Conservation (phyloP, 1,140 invertebrate species). For the Batillaria attramentaria region DNA sequence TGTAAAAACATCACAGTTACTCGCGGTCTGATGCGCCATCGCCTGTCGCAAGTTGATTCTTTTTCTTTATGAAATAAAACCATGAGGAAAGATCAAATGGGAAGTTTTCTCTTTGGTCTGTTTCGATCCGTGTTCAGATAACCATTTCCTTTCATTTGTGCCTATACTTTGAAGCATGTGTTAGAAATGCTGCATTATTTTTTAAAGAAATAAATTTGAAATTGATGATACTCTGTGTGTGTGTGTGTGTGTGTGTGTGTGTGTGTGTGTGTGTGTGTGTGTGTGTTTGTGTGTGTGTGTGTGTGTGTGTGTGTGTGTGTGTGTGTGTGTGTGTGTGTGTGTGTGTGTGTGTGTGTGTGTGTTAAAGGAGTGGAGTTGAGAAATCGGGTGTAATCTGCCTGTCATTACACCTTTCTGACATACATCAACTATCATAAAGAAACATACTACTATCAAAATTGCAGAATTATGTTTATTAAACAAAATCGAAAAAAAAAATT, state of each 20-base stretch:
- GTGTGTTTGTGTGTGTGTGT: conserved; percentile 3
- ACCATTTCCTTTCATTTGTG: neutral
- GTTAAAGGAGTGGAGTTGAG: no score
- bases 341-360: conserved; percentile 15
- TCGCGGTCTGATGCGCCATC: no score
- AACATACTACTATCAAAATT: no score
- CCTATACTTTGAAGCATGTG: neutral
- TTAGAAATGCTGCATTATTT: neutral
- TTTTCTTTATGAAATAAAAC: neutral
- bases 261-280: neutral
- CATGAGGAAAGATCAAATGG: neutral
- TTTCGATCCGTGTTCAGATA: neutral
- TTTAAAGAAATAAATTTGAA: neutral
- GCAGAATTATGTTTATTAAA: no score
- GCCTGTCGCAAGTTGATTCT: no score
- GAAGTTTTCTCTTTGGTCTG: neutral
- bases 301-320: conserved; percentile 5
- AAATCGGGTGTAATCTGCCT: no score
- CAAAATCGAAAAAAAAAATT: no score
- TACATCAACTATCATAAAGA: no score
- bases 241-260: neutral
- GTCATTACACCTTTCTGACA: no score
- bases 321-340: conserved; percentile 21
- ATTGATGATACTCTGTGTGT: no score
- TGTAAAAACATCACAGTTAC: no score